Percentiles rank a stretch among this genome's conserved stretches.
Evolutionary conservation across 2,797 vertebrate genomes (phyloP).

Genomic region (Pristis pectinata): DNA sequence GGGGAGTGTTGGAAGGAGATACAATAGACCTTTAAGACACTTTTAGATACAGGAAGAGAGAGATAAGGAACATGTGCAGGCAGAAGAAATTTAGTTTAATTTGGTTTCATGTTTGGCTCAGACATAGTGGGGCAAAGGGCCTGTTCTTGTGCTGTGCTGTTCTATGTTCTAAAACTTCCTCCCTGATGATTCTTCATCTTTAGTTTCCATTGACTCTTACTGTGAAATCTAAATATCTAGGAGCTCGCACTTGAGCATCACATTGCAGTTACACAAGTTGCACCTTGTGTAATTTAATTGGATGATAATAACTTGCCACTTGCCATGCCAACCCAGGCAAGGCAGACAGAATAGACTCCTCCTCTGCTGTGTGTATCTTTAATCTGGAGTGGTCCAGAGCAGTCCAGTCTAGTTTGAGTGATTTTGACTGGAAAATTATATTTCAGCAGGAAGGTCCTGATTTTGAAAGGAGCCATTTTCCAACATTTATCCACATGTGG

Average conservation of each 20-base stretch:
- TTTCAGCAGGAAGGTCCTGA: neutral
- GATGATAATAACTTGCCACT: neutral
- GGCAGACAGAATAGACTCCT: neutral
- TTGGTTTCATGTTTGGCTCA: too few species aligned
- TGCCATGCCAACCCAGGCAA: neutral
- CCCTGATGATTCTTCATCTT: neutral
- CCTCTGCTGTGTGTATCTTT: neutral
- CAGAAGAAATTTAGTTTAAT: too few species aligned
- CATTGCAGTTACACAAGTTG: too few species aligned
- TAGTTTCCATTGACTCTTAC: neutral
- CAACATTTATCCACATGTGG: neutral
- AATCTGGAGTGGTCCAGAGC: neutral
- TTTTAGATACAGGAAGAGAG: too few species aligned
- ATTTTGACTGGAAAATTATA: neutral
- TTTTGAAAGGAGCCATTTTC: neutral
- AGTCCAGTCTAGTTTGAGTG: too few species aligned
- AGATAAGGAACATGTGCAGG: too few species aligned
- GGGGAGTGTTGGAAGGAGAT: too few species aligned
- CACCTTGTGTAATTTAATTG: neutral
- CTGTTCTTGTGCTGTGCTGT: too few species aligned
- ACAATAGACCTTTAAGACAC: too few species aligned
- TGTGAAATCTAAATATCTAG: neutral
- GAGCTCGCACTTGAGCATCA: neutral
- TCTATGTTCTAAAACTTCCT: neutral
- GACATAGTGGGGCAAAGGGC: too few species aligned